Conservation (phyloP, 1,140 invertebrate species). For the Papilio machaon region DNA sequence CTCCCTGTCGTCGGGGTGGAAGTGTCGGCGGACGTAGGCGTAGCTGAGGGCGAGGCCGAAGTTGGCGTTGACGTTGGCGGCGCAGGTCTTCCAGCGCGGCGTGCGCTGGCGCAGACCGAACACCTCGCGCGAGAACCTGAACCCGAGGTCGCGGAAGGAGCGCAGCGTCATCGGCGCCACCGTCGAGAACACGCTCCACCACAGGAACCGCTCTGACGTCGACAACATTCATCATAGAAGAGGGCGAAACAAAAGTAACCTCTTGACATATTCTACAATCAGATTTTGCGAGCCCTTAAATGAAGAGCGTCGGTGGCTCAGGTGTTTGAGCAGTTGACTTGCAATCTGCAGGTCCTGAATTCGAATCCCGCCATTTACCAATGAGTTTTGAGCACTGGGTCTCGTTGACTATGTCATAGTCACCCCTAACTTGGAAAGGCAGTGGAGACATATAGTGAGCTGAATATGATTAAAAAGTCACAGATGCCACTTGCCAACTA, state of each 20-base stretch:
- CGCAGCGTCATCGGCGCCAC: slow-evolving; percentile 84
- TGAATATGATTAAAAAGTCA: too few species aligned
- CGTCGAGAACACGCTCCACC: slow-evolving; percentile 87
- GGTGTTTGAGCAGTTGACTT: too few species aligned
- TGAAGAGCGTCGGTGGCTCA: too few species aligned
- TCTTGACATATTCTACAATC: too few species aligned
- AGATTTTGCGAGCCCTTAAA: too few species aligned
- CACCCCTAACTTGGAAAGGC: too few species aligned
- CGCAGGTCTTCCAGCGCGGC: slow-evolving; percentile 88
- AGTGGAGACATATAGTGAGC: too few species aligned
- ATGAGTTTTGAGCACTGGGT: too few species aligned
- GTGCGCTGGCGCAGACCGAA: slow-evolving; percentile 84
- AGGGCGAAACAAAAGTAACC: not conserved
- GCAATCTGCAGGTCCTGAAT: too few species aligned
- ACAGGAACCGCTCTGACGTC: slow-evolving; percentile 83
- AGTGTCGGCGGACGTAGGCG: slow-evolving; percentile 88
- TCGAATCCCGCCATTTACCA: too few species aligned
- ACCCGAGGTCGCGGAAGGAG: slow-evolving; percentile 84
- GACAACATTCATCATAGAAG: not conserved
- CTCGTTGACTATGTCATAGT: too few species aligned
- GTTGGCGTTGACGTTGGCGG: slow-evolving; percentile 88
- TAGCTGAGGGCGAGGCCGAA: slow-evolving; percentile 91
- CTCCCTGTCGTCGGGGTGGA: slow-evolving; percentile 86
- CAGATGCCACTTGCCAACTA: slow-evolving; percentile 79
- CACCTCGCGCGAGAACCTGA: slow-evolving; percentile 84